phyloP scores from a whole-genome alignment of 2,888 invertebrate species.

The Platycheirus rosarum region DNA sequence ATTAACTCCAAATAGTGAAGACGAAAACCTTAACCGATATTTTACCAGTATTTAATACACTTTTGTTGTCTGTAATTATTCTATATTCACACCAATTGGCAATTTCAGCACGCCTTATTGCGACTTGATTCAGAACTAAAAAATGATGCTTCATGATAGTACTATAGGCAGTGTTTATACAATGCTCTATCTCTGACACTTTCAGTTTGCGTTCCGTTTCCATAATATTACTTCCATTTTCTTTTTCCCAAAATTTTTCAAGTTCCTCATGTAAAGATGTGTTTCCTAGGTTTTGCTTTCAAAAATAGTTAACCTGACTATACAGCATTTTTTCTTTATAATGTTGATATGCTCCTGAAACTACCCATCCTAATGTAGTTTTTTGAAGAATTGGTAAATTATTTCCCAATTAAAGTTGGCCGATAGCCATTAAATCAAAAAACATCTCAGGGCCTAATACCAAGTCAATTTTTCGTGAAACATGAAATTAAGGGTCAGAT shows the following conservation, averaged over 20 bases:
- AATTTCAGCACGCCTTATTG: no score
- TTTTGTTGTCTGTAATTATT: no score
- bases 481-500: constrained; percentile 48
- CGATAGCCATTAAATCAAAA: constrained; percentile 23
- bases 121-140: no score
- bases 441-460: constrained; percentile 4
- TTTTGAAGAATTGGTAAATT: constrained; percentile 39
- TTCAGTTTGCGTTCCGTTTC: not conserved
- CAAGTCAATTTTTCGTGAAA: constrained; percentile 49
- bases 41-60: no score
- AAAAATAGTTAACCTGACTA: not conserved
- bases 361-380: constrained; percentile 37
- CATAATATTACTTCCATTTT: not conserved
- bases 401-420: constrained; percentile 14
- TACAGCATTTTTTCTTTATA: not conserved
- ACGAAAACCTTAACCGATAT: no score
- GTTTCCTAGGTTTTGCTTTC: not conserved
- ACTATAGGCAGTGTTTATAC: no score
- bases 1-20: no score
- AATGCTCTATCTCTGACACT: no score
- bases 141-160: no score
- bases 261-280: constrained; percentile 1
- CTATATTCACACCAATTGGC: no score
- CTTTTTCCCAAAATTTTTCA: constrained; percentile 7
- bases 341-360: constrained; percentile 40